Base-by-base conservation (phyloP, 1,140 invertebrate genomes). In the Zaprionus lachaisei region DNA sequence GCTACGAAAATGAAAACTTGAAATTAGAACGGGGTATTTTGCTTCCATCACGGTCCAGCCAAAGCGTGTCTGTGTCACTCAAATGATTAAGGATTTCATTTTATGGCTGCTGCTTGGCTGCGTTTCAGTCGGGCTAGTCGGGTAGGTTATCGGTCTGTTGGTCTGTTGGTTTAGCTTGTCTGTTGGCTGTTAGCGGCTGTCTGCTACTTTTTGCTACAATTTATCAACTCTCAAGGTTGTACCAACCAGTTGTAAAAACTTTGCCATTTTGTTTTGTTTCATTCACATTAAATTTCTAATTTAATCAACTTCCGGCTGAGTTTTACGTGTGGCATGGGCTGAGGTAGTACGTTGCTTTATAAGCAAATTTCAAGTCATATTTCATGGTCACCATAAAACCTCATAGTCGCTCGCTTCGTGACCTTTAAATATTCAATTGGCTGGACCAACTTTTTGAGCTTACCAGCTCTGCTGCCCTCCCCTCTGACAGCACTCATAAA, bases 21-120 rank as follows among this genome's bases (percentile, higher is more conserved):
- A 37, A 74, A 69, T 49, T 54, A 41, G 55, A 51, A 60, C 41
- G 65, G 55, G 44, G 54, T 61, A 47, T 61, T 34, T 44, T 37
- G 49, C 15, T 41, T n/a, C 15, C 15, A 6, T 41, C n/a, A 20
- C 22, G 64, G 68, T 71, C 77, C 38, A 73, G 66, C 58, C 66
- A 20, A 44, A 78, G 47, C 63, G 61, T 76, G 85, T 74, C 84
- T 66, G 67, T 90, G 84, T 89, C 84, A 90, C 84, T 89, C 72
- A 75, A 90, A 90, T 89, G 84, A 90, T 89, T 89, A 84, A 89
- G 90, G 84, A 89, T 90, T 89, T 89, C 65, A 49, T 81, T 87
- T 89, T 90, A 89, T 90, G 85, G 62, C 75, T 65, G 62, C 62
- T 67, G 70, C 70, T 58, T 68, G 75, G 70, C 63, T 73, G 64